A percentile compares a stretch with the other conserved stretches of the same genome.
phyloP scores from a whole-genome alignment of 1,140 invertebrate genomes.

The Pararge aegeria region DNA sequence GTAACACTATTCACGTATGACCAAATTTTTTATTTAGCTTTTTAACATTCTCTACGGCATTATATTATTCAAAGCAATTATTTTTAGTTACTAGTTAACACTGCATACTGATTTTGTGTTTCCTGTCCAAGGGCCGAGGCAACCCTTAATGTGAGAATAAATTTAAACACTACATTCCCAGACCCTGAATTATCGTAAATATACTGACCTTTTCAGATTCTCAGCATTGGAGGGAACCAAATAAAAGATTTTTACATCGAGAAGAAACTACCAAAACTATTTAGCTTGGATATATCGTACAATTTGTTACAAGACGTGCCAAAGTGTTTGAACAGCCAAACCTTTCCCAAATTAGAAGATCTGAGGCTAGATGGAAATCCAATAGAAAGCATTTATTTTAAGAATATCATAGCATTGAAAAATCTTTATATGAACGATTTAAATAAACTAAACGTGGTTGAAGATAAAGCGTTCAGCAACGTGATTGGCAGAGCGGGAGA shows the following conservation, averaged over 20 bases:
- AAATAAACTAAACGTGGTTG: slow-evolving; percentile 46
- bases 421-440: slow-evolving; percentile 69
- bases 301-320: slow-evolving; percentile 66
- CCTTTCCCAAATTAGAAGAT: slow-evolving; percentile 64
- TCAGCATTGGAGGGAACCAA: slow-evolving; percentile 71
- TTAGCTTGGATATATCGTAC: slow-evolving; percentile 67
- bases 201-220: slow-evolving; percentile 48
- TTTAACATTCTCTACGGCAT: too few relatives aligned
- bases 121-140: too few relatives aligned
- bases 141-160: too few relatives aligned
- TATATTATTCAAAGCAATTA: too few relatives aligned
- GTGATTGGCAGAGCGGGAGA: slow-evolving; percentile 55
- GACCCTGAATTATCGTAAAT: too few relatives aligned
- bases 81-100: too few relatives aligned
- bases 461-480: slow-evolving; percentile 68
- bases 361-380: slow-evolving; percentile 72
- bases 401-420: slow-evolving; percentile 65
- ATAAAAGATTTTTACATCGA: slow-evolving; percentile 58
- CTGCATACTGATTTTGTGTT: too few relatives aligned
- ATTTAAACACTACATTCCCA: too few relatives aligned
- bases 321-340: slow-evolving; percentile 53
- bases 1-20: too few relatives aligned
- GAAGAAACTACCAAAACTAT: slow-evolving; percentile 59
- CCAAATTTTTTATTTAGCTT: too few relatives aligned
- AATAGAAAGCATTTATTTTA: slow-evolving; percentile 65